Evolutionary conservation across 2,113 vertebrate species (phyloP), one percentile per base, ranked within the genome.

Genomic region (Lepus europaeus): DNA sequence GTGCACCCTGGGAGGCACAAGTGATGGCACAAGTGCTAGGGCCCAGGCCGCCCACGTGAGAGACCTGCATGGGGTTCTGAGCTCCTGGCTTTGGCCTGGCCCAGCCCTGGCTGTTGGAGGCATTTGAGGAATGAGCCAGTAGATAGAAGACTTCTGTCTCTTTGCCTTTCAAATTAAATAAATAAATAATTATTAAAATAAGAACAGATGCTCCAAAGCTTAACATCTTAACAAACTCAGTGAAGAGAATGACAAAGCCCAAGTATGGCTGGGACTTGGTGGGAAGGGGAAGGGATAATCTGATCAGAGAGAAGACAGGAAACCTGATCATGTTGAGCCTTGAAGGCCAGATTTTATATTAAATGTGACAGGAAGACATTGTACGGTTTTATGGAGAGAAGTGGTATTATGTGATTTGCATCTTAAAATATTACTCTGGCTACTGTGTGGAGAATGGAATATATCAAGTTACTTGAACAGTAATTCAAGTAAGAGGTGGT

Each of bases 341-440:
- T 20, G 51, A 91, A 77, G 33, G 49, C 31, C 63, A 92, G 66
- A 89, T 33, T 68, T 84, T n/a, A n/a, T 56, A 10, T 66, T 80
- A 68, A 92, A 68, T 3, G 0, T 5, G 13, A 83, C 36, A 56
- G 76, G 83, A 87, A 51, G 63, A 20, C 22, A n/a, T 61, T 2
- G 17, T 70, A 72, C 59, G 16, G 13, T 91, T 87, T 86, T 69
- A 39, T 74, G 11, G 19, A 79, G 70, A 66, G 66, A 9, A 27
- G 33, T 51, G 86, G 56, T 45, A 20, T 90, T 90, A 73, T 76
- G 53, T 45, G 64, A 68, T 56, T 74, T 91, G 19, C 66, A 74
- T 72, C 76, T 95, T 80, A 83, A 86, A 94, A 59, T 76, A 56
- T 77, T 72, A 83, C 66, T 85, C 36, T 45, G 83, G 74, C 83